Conservation (phyloP, 23 tunicate genomes). For the Halocynthia aurantium region DNA sequence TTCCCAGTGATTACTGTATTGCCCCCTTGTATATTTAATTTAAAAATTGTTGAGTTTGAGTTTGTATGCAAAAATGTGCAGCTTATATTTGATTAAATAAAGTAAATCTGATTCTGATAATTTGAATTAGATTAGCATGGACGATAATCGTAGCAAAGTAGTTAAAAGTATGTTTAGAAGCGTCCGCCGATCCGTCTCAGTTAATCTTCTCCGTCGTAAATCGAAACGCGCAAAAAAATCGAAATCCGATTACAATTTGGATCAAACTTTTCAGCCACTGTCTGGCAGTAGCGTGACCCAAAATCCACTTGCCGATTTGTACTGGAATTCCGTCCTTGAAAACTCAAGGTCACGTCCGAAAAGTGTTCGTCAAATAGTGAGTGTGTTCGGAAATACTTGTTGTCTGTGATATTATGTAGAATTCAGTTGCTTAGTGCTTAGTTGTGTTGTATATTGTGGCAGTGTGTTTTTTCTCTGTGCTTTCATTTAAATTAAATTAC, state of each 20-base stretch:
- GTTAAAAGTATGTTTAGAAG: background rate
- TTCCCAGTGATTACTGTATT: too few species aligned
- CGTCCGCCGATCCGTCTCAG: background rate
- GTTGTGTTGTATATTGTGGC: too few species aligned
- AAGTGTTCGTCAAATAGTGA: background rate
- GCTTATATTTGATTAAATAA: too few species aligned
- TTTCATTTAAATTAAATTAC: too few species aligned
- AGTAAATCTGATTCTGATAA: too few species aligned
- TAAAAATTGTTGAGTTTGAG: too few species aligned
- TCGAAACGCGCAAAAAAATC: background rate
- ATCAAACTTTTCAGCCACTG: background rate
- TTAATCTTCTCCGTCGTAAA: background rate
- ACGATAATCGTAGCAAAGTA: background rate
- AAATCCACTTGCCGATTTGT: conserved; percentile 1
- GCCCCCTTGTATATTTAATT: too few species aligned
- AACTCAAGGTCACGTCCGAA: background rate
- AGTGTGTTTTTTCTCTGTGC: too few species aligned
- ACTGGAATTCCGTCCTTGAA: conserved; percentile 9
- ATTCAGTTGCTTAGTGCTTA: too few species aligned
- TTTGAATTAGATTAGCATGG: too few species aligned
- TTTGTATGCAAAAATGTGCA: too few species aligned
- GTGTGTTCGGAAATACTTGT: background rate
- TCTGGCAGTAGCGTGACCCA: background rate
- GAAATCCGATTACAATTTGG: conserved; percentile 14
- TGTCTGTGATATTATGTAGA: background rate